These are phyloP conservation scores for Siniperca chuatsi DNA, from an alignment of 2,113 vertebrate species.

Conservation along the genomic window DNA sequence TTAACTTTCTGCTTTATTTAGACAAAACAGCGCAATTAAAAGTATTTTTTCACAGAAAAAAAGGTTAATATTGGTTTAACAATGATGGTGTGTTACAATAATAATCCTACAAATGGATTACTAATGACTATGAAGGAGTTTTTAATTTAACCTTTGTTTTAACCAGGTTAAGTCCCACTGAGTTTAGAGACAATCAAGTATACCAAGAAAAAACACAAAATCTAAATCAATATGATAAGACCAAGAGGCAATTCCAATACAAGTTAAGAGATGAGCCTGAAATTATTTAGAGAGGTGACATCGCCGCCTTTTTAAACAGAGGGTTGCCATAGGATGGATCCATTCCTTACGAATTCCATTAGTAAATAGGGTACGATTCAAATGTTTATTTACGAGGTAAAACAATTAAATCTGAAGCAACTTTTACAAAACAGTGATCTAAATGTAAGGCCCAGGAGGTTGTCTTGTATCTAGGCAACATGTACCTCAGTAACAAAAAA, in stretches of 20 bases:
- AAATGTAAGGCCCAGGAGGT: not conserved
- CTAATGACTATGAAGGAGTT: not conserved
- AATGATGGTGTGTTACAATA: not conserved
- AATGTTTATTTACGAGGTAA: not conserved
- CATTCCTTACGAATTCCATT: not conserved
- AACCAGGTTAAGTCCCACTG: not conserved
- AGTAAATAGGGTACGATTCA: not conserved
- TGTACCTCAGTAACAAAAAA: not conserved
- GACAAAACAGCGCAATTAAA: not conserved
- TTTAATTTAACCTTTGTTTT: not conserved
- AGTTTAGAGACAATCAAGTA: not conserved
- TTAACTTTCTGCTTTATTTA: not conserved
- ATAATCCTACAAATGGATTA: not conserved
- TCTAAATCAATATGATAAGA: not conserved
- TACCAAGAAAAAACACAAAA: not conserved
- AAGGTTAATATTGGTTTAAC: not conserved
- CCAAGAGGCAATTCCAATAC: not conserved
- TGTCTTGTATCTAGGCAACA: not conserved
- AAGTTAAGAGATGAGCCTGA: not conserved
- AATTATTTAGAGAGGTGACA: not conserved
- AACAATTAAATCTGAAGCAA: not conserved
- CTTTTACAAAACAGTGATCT: not conserved
- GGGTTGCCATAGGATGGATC: not conserved
- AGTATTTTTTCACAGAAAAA: not conserved
- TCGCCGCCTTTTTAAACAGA: not conserved